phyloP scores from a whole-genome alignment of 2,797 vertebrate genomes.

The Gallinago nigripennis region DNA sequence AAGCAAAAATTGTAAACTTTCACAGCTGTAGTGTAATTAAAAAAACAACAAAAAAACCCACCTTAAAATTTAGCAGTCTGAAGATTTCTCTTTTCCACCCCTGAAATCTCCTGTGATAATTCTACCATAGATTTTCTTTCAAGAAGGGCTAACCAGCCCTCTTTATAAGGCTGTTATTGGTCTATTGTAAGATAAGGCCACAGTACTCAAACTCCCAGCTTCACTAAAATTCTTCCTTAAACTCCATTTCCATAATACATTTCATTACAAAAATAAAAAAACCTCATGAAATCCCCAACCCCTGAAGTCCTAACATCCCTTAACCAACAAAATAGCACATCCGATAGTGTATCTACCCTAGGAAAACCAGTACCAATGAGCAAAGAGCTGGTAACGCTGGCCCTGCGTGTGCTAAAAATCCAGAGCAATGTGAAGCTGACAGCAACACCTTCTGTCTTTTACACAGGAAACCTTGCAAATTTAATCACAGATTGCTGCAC shows the following conservation, averaged over 20 bases:
- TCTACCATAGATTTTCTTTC: neutral
- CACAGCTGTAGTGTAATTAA: slow-evolving; percentile 72
- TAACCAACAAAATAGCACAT: neutral
- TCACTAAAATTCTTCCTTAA: slow-evolving; percentile 66
- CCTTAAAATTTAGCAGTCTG: neutral
- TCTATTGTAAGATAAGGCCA: slow-evolving; percentile 69
- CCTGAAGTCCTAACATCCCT: neutral
- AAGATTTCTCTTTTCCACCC: neutral
- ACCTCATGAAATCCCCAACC: neutral
- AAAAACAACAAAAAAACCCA: neutral
- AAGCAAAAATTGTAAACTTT: slow-evolving; percentile 67
- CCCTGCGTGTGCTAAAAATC: neutral
- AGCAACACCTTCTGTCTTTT: neutral
- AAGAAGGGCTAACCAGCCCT: neutral
- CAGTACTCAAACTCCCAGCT: slow-evolving; percentile 57
- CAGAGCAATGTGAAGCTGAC: neutral
- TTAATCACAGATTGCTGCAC: neutral
- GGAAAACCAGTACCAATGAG: neutral
- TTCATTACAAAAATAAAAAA: slow-evolving; percentile 29
- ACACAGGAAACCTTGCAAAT: neutral
- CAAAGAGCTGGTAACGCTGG: neutral
- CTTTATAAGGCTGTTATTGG: slow-evolving; percentile 50
- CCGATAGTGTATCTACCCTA: neutral
- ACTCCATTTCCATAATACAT: slow-evolving; percentile 48
- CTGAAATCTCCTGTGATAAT: slow-evolving; percentile 25